A percentile compares a stretch with the other conserved stretches of the same genome.
These are phyloP conservation scores for Hesperophylax magnus DNA, from an alignment of 1,140 invertebrate species.

Conservation along the genomic window DNA sequence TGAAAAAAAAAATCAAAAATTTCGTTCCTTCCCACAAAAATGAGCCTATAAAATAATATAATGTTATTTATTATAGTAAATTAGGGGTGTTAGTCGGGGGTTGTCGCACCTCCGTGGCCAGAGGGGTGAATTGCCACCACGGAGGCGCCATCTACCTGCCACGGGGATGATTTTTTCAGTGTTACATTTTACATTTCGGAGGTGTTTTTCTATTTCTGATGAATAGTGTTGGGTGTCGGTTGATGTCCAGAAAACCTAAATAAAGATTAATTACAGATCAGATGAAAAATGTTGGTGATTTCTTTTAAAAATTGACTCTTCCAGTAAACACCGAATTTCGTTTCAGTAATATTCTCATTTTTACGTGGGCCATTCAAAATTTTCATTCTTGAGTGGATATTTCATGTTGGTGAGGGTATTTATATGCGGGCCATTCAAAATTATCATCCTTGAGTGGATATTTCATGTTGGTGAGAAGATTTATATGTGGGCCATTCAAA, in stretches of 20 bases:
- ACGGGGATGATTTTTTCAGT: neutral
- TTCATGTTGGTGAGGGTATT: too few relatives aligned
- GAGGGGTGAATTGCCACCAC: conserved; percentile 15
- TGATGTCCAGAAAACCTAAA: conserved; percentile 2
- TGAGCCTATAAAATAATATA: neutral
- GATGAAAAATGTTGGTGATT: neutral
- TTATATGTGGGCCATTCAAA: too few relatives aligned
- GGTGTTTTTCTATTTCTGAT: neutral
- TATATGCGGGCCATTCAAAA: too few relatives aligned
- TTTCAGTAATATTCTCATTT: too few relatives aligned
- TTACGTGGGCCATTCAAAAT: too few relatives aligned
- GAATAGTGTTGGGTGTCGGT: neutral
- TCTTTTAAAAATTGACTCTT: too few relatives aligned
- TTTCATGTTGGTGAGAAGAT: too few relatives aligned
- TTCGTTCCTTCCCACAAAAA: neutral
- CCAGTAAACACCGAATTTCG: too few relatives aligned
- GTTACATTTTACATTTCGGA: neutral
- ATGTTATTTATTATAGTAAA: conserved; percentile 38
- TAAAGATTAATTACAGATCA: neutral
- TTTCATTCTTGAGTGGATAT: too few relatives aligned
- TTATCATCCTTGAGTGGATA: too few relatives aligned
- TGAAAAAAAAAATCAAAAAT: neutral
- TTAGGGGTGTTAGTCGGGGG: conserved; percentile 4
- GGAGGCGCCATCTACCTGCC: conserved; percentile 30
- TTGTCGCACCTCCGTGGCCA: conserved; percentile 15